phyloP scores from a whole-genome alignment of 2,113 vertebrate species.

The Ploceus nigricollis region DNA sequence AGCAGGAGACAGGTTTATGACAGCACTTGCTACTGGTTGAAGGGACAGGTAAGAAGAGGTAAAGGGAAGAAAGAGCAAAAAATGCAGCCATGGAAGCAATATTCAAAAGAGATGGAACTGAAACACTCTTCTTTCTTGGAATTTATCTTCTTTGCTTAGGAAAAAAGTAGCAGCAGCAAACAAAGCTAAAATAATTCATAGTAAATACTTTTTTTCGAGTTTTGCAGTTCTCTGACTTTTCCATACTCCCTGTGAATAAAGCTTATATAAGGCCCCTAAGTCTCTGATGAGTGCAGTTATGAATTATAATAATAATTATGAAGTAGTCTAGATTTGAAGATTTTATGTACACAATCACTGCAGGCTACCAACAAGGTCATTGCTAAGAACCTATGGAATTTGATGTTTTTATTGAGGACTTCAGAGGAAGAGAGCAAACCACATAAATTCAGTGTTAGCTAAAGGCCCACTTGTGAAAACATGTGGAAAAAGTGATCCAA shows the following conservation, averaged over 20 bases:
- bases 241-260: not conserved
- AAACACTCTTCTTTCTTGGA: not conserved
- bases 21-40: not conserved
- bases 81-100: not conserved
- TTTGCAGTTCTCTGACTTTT: not conserved
- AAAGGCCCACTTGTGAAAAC: not conserved
- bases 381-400: not conserved
- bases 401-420: not conserved
- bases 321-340: not conserved
- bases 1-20: not conserved
- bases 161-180: not conserved
- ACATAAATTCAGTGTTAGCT: not conserved
- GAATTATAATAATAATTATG: not conserved
- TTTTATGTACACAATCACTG: not conserved
- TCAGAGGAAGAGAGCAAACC: not conserved
- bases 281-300: not conserved
- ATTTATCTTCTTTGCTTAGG: not conserved
- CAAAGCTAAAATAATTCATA: not conserved
- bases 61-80: not conserved
- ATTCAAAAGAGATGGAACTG: not conserved
- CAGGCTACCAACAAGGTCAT: not conserved
- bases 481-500: not conserved
- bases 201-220: not conserved
- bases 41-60: not conserved
- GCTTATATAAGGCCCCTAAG: not conserved